Evolutionary conservation across 1,140 invertebrate genomes (phyloP).

Genomic region (Drosophila gunungcola): DNA sequence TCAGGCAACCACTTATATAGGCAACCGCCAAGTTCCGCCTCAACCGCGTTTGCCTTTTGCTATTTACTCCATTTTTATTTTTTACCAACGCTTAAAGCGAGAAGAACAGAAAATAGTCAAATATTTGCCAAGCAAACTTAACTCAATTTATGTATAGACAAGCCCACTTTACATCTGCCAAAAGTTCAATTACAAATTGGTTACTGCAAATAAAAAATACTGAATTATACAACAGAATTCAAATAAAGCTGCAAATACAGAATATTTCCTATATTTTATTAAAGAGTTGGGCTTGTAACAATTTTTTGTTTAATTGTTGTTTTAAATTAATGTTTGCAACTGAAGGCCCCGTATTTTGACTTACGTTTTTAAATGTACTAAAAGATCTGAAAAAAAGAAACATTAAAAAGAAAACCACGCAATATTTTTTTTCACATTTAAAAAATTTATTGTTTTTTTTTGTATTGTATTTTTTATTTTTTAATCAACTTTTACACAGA

Average conservation of each 20-base stretch:
- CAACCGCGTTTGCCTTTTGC: too few species aligned
- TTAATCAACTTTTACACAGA: slow-evolving; percentile 82
- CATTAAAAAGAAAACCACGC: background rate
- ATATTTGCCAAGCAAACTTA: background rate
- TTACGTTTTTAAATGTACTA: too few species aligned
- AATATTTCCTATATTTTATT: too few species aligned
- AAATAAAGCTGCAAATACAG: too few species aligned
- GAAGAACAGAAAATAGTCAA: background rate
- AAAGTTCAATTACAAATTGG: background rate
- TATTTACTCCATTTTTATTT: too few species aligned
- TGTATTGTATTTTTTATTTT: slow-evolving; percentile 42
- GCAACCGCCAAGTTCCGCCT: background rate
- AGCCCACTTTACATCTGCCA: background rate
- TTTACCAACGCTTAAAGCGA: too few species aligned
- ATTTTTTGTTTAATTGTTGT: too few species aligned
- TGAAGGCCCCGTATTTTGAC: too few species aligned
- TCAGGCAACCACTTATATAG: background rate
- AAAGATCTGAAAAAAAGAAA: background rate
- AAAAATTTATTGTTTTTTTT: slow-evolving; percentile 69
- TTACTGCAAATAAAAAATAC: background rate
- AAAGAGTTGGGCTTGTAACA: too few species aligned
- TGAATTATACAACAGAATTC: too few species aligned
- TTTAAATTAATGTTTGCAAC: too few species aligned
- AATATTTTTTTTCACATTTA: slow-evolving; percentile 58
- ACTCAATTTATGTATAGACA: background rate